phyloP scores from a whole-genome alignment of 2,888 invertebrate genomes.

The Disparrhopalites patrizii region DNA sequence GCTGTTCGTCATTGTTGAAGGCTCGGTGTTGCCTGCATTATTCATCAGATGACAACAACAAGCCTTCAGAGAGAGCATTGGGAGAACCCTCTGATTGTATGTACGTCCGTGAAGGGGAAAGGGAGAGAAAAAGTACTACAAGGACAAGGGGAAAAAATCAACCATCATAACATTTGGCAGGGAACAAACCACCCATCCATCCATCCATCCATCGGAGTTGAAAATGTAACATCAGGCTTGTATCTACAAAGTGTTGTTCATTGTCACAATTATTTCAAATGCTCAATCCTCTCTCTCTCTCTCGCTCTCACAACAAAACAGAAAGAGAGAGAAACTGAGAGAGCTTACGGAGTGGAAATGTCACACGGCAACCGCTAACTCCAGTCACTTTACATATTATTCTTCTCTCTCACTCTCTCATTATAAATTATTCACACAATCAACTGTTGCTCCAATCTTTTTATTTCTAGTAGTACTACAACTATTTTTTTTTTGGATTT shows the following conservation, averaged over 20 bases:
- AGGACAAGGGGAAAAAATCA: slow-evolving; percentile 28
- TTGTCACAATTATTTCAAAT: neutral
- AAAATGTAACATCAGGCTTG: slow-evolving; percentile 12
- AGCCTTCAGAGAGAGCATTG: no score
- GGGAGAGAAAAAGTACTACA: slow-evolving; percentile 2
- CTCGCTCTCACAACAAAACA: neutral
- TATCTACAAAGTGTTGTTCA: slow-evolving; percentile 6
- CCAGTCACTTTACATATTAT: slow-evolving; percentile 3
- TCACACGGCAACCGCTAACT: slow-evolving; percentile 5
- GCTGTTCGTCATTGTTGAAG: slow-evolving; percentile 21
- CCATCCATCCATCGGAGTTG: slow-evolving; percentile 11
- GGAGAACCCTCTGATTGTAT: no score
- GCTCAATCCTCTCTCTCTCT: neutral
- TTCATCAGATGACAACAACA: slow-evolving; percentile 4
- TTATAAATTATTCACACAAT: slow-evolving; percentile 31
- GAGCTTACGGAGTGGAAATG: neutral
- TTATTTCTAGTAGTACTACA: no score
- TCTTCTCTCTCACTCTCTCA: slow-evolving; percentile 15
- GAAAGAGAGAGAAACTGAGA: neutral
- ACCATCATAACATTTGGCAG: slow-evolving; percentile 36
- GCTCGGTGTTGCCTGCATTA: slow-evolving; percentile 11
- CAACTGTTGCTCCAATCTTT: no score
- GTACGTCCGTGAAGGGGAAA: slow-evolving; percentile 1
- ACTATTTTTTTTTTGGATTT: no score
- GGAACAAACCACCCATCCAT: slow-evolving; percentile 27